These are phyloP conservation scores for Tuberolachnus salignus DNA, from an alignment of 2,888 invertebrate species.

Conservation along the genomic window DNA sequence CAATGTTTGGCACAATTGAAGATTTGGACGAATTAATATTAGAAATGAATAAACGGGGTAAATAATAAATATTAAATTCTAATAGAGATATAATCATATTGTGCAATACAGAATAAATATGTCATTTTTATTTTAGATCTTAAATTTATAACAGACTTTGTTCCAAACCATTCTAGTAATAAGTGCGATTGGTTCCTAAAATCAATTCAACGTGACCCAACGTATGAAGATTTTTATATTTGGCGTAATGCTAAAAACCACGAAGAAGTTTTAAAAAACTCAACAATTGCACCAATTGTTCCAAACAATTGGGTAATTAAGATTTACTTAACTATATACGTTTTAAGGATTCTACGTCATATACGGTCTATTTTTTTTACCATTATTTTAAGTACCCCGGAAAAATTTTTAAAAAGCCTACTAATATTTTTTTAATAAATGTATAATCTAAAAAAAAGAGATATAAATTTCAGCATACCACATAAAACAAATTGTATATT, in stretches of 20 bases:
- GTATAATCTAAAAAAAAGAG: too few relatives aligned
- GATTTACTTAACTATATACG: slow-evolving; percentile 56
- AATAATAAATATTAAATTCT: slow-evolving; percentile 62
- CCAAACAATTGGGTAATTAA: slow-evolving; percentile 61
- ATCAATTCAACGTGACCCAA: slow-evolving; percentile 61
- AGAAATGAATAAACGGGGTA: slow-evolving; percentile 62
- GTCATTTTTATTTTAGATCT: slow-evolving; percentile 57
- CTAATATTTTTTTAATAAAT: too few relatives aligned
- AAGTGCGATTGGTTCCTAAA: slow-evolving; percentile 66
- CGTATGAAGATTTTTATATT: slow-evolving; percentile 65
- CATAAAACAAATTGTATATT: too few relatives aligned
- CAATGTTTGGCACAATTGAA: slow-evolving; percentile 67
- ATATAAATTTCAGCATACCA: too few relatives aligned
- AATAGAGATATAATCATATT: too few relatives aligned
- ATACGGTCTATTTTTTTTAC: too few relatives aligned
- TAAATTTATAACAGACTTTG: slow-evolving; percentile 60
- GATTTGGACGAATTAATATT: slow-evolving; percentile 66
- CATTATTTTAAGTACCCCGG: too few relatives aligned
- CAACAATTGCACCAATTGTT: slow-evolving; percentile 29
- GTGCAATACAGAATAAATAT: too few relatives aligned
- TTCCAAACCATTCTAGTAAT: slow-evolving; percentile 62
- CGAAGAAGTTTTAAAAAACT: slow-evolving; percentile 57
- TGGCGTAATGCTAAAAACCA: slow-evolving; percentile 62
- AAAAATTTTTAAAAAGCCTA: too few relatives aligned
- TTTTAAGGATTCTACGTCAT: too few relatives aligned